Evolutionary conservation across 1,140 invertebrate species (phyloP).

Genomic region (Euura lappo): DNA sequence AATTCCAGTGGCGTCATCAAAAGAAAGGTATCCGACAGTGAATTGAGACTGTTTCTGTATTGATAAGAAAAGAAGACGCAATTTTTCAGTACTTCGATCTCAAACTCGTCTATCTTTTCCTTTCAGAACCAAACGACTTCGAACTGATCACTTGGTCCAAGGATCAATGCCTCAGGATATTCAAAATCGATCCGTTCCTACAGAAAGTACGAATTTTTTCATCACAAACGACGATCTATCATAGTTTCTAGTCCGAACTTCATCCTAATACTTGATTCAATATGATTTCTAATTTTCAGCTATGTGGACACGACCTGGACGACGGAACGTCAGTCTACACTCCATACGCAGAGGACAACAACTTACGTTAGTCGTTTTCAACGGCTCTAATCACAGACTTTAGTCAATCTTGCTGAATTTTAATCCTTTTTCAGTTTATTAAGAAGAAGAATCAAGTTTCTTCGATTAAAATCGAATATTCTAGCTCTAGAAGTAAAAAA

Average conservation of each 20-base stretch:
- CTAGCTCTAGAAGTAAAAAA: neutral
- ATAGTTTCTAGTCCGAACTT: neutral
- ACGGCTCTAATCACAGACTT: too few relatives aligned
- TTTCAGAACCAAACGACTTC: conserved; percentile 69
- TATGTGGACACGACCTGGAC: conserved; percentile 55
- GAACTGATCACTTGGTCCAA: conserved; percentile 96
- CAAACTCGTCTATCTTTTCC: conserved; percentile 21
- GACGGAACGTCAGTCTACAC: conserved; percentile 51
- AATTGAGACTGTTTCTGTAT: neutral
- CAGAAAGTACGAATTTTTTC: conserved; percentile 65
- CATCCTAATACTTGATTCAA: conserved; percentile 15
- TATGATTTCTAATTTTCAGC: conserved; percentile 35
- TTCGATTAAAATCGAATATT: too few relatives aligned
- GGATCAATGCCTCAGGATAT: conserved; percentile 90
- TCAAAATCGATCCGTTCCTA: conserved; percentile 85
- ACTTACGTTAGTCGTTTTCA: conserved; percentile 43
- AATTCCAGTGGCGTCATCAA: conserved; percentile 90
- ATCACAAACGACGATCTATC: conserved; percentile 10
- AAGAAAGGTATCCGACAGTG: conserved; percentile 52
- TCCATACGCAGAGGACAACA: conserved; percentile 54
- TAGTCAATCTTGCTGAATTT: too few relatives aligned
- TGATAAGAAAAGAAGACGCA: neutral
- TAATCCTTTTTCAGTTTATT: too few relatives aligned
- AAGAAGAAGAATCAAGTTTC: too few relatives aligned
- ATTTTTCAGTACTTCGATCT: neutral